These are phyloP conservation scores for Seira musarum DNA, from an alignment of 2,888 invertebrate genomes.

Conservation along the genomic window DNA sequence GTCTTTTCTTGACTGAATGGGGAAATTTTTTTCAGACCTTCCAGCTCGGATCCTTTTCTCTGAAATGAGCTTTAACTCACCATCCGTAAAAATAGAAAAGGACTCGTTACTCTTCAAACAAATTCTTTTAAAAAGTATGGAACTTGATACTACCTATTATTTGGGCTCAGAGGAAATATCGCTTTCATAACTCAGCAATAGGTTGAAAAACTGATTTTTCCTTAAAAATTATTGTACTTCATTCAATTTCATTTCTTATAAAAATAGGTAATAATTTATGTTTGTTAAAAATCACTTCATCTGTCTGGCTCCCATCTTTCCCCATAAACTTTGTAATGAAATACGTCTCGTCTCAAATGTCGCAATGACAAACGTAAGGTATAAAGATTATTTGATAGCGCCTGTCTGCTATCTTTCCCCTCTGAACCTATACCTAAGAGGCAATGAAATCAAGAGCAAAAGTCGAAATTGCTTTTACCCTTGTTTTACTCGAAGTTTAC, in stretches of 20 bases:
- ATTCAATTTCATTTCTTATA: constrained; percentile 10
- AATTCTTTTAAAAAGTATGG: background rate
- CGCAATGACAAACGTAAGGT: background rate
- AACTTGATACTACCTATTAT: background rate
- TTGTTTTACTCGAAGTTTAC: constrained; percentile 9
- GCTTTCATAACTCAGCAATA: constrained; percentile 11
- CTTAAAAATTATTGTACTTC: background rate
- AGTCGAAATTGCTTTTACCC: background rate
- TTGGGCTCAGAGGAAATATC: background rate
- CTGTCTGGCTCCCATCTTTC: background rate
- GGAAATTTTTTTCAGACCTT: constrained; percentile 3
- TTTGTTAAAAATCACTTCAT: constrained; percentile 8
- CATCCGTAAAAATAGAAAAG: constrained; percentile 7
- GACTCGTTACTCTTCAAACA: constrained; percentile 8
- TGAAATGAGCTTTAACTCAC: background rate
- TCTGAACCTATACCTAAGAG: background rate
- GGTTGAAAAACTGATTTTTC: background rate
- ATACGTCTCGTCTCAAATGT: background rate
- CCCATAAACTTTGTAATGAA: background rate
- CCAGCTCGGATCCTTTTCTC: background rate
- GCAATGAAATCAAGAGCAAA: background rate
- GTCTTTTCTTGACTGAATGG: background rate
- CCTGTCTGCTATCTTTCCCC: background rate
- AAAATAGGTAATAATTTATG: constrained; percentile 1
- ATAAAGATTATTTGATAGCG: too few relatives aligned